Evolutionary conservation across 2,797 vertebrate genomes (phyloP).

Genomic region (Pempheris klunzingeri): DNA sequence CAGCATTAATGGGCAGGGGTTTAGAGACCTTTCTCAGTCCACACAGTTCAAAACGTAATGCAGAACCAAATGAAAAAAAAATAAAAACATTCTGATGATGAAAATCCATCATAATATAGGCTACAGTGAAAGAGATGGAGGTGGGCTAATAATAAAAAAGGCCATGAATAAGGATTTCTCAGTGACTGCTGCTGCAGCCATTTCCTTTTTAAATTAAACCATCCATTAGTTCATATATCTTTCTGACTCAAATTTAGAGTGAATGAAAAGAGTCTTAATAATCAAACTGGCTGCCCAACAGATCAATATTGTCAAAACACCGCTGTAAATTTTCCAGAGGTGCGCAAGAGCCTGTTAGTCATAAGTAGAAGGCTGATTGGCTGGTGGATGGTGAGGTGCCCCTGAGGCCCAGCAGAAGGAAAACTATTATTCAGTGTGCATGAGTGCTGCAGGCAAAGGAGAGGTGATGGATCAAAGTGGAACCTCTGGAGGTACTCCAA

Average conservation of each 20-base stretch:
- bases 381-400: not conserved
- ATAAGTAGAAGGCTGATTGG: slow-evolving; percentile 35
- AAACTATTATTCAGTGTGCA: not conserved
- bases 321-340: slow-evolving; percentile 52
- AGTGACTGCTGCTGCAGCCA: slow-evolving; percentile 19
- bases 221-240: slow-evolving; percentile 53
- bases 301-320: slow-evolving; percentile 65
- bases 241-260: slow-evolving; percentile 44
- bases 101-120: slow-evolving; percentile 36
- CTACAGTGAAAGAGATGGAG: slow-evolving; percentile 16
- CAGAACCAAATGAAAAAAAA: slow-evolving; percentile 9
- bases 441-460: not conserved
- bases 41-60: slow-evolving; percentile 1
- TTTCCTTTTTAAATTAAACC: slow-evolving; percentile 66
- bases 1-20: not conserved
- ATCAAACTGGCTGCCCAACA: slow-evolving; percentile 42
- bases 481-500: not conserved
- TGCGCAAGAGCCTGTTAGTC: slow-evolving; percentile 11
- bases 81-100: slow-evolving; percentile 4
- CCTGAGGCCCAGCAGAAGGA: not conserved
- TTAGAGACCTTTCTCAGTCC: not conserved
- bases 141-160: slow-evolving; percentile 34
- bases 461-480: not conserved
- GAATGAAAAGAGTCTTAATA: slow-evolving; percentile 53
- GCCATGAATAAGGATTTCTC: slow-evolving; percentile 50